phyloP scores from a whole-genome alignment of 2,113 vertebrate species.

The Papio anubis region DNA sequence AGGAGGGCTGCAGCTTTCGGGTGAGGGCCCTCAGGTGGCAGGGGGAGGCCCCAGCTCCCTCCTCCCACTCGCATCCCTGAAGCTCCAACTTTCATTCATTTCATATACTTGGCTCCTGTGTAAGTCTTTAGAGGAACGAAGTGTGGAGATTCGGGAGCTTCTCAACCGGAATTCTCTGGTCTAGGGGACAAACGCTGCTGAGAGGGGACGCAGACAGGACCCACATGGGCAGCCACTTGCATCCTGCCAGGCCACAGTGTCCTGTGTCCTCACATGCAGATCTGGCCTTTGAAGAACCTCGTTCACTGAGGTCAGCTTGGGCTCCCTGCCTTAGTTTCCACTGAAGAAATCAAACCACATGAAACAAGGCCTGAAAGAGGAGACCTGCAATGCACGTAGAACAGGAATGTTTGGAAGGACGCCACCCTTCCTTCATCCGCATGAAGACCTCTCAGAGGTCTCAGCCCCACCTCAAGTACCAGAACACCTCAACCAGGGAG shows the following conservation, averaged over 20 bases:
- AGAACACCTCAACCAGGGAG: neutral
- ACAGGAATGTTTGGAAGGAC: neutral
- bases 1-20: neutral
- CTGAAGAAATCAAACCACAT: neutral
- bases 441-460: neutral
- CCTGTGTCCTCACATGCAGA: neutral
- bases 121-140: neutral
- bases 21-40: too few species aligned
- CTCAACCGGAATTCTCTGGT: neutral
- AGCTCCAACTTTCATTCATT: neutral
- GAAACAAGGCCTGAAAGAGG: neutral
- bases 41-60: neutral
- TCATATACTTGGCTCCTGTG: neutral
- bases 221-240: rapidly evolving
- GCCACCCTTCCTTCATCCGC: neutral
- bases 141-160: rapidly evolving
- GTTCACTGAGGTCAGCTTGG: neutral
- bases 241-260: neutral
- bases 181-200: neutral
- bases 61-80: neutral
- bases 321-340: neutral
- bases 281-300: neutral
- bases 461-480: too few species aligned
- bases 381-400: neutral
- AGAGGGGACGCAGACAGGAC: neutral